phyloP scores from a whole-genome alignment of 2,888 invertebrate genomes.

The Xanthia togata region DNA sequence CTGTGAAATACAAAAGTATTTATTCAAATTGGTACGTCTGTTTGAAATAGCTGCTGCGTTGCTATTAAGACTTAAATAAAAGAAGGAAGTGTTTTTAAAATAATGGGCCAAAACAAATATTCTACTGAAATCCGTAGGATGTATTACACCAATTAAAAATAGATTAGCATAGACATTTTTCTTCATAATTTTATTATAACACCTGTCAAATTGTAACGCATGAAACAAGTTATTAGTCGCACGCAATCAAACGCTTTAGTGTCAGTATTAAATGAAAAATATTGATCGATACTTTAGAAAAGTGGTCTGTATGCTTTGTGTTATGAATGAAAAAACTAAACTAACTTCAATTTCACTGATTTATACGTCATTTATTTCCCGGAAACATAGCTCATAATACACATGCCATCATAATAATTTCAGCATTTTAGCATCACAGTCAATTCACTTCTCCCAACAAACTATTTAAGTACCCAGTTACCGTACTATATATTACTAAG shows the following conservation, averaged over 20 bases:
- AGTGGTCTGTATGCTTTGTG: not conserved
- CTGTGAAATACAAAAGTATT: conserved; percentile 12
- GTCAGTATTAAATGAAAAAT: not conserved
- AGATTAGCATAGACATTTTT: conserved; percentile 54
- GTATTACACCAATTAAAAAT: conserved; percentile 58
- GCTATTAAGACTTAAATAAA: conserved; percentile 27
- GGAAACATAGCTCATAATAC: not conserved
- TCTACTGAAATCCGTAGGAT: conserved; percentile 32
- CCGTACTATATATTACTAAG: conserved; percentile 52
- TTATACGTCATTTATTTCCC: not conserved
- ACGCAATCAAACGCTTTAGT: conserved; percentile 32
- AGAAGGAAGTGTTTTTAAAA: not conserved
- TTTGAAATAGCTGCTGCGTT: conserved; percentile 9
- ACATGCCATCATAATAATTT: conserved; percentile 17
- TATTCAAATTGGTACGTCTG: conserved; percentile 10
- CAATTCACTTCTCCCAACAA: conserved; percentile 28
- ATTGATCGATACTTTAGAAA: not conserved
- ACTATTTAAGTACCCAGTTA: conserved; percentile 33
- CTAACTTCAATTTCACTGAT: not conserved
- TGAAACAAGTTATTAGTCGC: conserved; percentile 31
- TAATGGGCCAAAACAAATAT: conserved; percentile 21
- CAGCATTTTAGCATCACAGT: conserved; percentile 52
- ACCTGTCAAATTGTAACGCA: conserved; percentile 63
- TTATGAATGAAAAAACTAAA: not conserved
- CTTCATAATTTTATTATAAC: conserved; percentile 51